Percentiles rank a stretch among this genome's conserved stretches.
phyloP scores from a whole-genome alignment of 2,797 vertebrate species.

The Micropoecilia bifurca region DNA sequence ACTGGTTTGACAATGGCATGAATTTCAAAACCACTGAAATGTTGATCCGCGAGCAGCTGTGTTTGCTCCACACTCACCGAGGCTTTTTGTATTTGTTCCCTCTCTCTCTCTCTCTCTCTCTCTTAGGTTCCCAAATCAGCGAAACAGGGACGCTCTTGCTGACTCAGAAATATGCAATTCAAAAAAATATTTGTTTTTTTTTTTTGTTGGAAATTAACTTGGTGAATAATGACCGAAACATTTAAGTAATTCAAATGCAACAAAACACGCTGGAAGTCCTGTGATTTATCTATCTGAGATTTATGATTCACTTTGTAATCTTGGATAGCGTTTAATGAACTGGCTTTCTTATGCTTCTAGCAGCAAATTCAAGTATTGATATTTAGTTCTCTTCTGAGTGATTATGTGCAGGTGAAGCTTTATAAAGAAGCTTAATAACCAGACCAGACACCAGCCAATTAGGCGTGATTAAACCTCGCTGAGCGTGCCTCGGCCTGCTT shows the following conservation, averaged over 20 bases:
- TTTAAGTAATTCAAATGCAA: constrained; percentile 8
- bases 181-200: neutral
- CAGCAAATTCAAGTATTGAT: constrained; percentile 22
- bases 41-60: constrained; percentile 9
- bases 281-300: constrained; percentile 38
- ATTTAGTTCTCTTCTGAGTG: constrained; percentile 15
- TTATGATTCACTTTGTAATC: constrained; percentile 44
- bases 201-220: constrained; percentile 18
- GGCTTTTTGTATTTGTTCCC: constrained; percentile 15
- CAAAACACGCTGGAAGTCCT: constrained; percentile 14
- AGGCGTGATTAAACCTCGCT: constrained; percentile 43
- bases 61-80: constrained; percentile 19
- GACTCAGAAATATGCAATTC: constrained; percentile 2
- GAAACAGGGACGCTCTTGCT: constrained; percentile 17
- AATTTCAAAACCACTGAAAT: neutral
- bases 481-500: constrained; percentile 48
- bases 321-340: constrained; percentile 29
- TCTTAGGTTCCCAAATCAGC: constrained; percentile 33
- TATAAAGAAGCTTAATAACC: constrained; percentile 1
- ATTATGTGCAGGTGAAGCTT: constrained; percentile 1
- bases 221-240: neutral
- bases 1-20: neutral
- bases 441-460: constrained; percentile 17
- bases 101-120: neutral
- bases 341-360: constrained; percentile 7